Percentiles rank a stretch among this genome's conserved stretches.
Conservation (phyloP, 2,113 vertebrate genomes). For the Pterocles orientalis region DNA sequence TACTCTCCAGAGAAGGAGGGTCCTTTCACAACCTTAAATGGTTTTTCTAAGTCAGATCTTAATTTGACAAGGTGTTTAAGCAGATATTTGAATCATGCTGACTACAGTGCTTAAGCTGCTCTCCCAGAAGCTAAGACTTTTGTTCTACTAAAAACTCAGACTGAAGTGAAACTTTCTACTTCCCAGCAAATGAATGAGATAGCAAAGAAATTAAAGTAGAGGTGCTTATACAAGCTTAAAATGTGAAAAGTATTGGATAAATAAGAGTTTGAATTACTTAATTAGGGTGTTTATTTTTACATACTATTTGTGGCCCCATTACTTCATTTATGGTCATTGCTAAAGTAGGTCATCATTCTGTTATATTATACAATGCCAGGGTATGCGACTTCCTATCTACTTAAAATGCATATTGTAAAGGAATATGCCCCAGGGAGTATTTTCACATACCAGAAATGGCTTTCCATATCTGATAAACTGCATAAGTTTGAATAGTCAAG, state of each 20-base stretch:
- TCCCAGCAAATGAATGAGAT: neutral
- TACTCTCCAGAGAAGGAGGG: neutral
- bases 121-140: neutral
- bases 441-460: neutral
- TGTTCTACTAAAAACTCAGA: neutral
- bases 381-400: neutral
- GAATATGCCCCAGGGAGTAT: neutral
- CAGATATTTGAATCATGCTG: neutral
- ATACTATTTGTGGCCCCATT: neutral
- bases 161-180: neutral
- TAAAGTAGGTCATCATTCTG: conserved; percentile 33
- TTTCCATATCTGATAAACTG: conserved; percentile 45
- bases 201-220: neutral
- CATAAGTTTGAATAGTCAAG: conserved; percentile 1
- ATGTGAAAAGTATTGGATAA: neutral
- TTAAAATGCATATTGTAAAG: conserved; percentile 19
- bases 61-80: neutral
- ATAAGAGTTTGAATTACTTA: neutral
- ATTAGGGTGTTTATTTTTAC: conserved; percentile 11
- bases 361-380: neutral
- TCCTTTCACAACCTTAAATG: neutral
- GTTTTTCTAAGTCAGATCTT: neutral
- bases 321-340: neutral
- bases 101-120: neutral
- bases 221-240: neutral